phyloP scores from a whole-genome alignment of 2,797 vertebrate species.

The Megaceryle alcyon region DNA sequence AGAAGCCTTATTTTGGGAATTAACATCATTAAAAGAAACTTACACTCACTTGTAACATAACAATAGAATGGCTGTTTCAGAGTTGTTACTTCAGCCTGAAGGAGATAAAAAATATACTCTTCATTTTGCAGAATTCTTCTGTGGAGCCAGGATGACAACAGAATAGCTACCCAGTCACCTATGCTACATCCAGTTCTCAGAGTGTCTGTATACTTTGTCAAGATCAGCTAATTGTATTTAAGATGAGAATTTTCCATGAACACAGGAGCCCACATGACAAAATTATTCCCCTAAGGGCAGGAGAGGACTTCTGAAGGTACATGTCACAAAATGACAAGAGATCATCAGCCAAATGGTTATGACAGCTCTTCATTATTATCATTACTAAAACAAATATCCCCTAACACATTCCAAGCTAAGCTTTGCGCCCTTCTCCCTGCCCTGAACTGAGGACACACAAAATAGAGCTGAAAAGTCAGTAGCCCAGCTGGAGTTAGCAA shows the following conservation, averaged over 20 bases:
- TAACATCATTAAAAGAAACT: neutral
- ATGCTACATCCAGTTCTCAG: neutral
- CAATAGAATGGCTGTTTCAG: neutral
- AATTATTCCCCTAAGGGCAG: neutral
- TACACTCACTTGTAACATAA: neutral
- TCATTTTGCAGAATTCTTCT: neutral
- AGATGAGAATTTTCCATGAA: neutral
- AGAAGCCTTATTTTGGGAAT: neutral
- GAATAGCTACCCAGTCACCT: neutral
- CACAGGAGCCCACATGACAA: neutral
- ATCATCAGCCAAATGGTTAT: neutral
- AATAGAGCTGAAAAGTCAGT: neutral
- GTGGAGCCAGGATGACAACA: neutral
- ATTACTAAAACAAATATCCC: neutral
- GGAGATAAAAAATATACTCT: neutral
- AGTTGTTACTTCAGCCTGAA: neutral
- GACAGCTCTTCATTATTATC: neutral
- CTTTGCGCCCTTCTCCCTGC: neutral
- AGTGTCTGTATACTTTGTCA: neutral
- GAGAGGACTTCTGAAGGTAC: neutral
- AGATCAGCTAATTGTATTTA: neutral
- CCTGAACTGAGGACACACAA: neutral
- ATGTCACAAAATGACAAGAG: neutral
- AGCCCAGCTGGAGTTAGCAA: neutral
- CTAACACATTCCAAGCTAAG: neutral